Conservation (phyloP, 1,140 invertebrate genomes). For the Zaprionus inermis region DNA sequence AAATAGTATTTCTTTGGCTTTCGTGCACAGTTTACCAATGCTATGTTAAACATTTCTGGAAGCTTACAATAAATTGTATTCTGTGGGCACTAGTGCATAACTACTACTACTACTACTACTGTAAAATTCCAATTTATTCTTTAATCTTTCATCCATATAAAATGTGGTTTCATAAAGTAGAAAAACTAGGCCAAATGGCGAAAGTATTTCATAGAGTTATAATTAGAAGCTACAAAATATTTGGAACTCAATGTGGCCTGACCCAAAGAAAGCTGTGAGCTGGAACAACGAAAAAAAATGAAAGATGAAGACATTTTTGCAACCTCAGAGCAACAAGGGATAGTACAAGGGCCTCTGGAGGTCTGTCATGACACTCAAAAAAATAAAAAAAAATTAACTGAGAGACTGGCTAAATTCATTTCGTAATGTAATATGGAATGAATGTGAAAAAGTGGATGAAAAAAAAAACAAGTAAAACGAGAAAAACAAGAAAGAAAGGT, state of each 20-base stretch:
- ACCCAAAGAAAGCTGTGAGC: slow-evolving; percentile 36
- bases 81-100: not conserved
- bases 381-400: slow-evolving; percentile 4
- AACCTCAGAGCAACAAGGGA: slow-evolving; percentile 14
- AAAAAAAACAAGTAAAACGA: slow-evolving; percentile 14
- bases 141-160: slow-evolving; percentile 19
- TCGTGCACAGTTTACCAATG: not conserved
- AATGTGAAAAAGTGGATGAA: slow-evolving; percentile 17
- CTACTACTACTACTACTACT: not conserved
- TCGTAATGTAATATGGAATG: slow-evolving; percentile 57
- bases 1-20: not conserved
- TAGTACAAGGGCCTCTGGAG: slow-evolving; percentile 17
- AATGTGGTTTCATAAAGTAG: slow-evolving; percentile 7
- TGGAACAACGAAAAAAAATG: not conserved
- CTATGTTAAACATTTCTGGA: not conserved
- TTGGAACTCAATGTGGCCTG: slow-evolving; percentile 20
- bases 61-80: not conserved
- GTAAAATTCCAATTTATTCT: slow-evolving; percentile 13
- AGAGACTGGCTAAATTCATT: slow-evolving; percentile 53
- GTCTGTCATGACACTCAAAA: slow-evolving; percentile 35
- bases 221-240: slow-evolving; percentile 33
- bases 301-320: slow-evolving; percentile 17
- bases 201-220: slow-evolving; percentile 54
- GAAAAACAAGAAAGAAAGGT: slow-evolving; percentile 27
- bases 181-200: slow-evolving; percentile 64